phyloP scores from a whole-genome alignment of 2,113 vertebrate species.

The western clawed frog (Xenopus tropicalis) region DNA sequence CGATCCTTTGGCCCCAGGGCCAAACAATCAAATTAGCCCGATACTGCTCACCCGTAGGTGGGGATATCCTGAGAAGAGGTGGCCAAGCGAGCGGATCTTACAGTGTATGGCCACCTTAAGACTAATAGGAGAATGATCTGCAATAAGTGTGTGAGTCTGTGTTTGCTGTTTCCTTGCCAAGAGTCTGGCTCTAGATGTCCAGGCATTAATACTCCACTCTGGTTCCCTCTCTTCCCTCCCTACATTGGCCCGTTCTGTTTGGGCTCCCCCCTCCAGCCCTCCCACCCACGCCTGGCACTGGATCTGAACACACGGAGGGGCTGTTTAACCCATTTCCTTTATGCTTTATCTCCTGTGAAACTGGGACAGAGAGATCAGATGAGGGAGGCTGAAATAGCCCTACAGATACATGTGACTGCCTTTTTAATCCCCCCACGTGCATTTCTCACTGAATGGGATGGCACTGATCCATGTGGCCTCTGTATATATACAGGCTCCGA shows the following conservation, averaged over 20 bases:
- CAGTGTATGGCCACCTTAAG: no score
- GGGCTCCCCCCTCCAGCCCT: constrained; percentile 14
- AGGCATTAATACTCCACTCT: constrained; percentile 10
- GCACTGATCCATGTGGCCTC: no score
- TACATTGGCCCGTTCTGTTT: constrained; percentile 12
- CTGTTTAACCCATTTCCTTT: constrained; percentile 45
- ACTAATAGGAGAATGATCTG: neutral
- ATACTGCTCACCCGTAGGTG: no score
- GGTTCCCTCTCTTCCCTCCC: constrained; percentile 25
- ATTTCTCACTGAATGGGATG: no score
- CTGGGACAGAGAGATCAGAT: constrained; percentile 34
- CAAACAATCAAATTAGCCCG: no score
- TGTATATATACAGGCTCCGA: no score
- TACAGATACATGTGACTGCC: no score
- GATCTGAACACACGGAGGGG: constrained; percentile 36
- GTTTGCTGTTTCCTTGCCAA: constrained; percentile 30
- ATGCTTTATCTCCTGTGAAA: constrained; percentile 39
- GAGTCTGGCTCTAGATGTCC: constrained; percentile 19
- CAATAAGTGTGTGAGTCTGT: neutral
- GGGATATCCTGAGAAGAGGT: no score
- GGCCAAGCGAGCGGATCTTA: no score
- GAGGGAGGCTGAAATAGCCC: constrained; percentile 4
- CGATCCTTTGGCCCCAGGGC: no score
- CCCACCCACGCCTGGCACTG: constrained; percentile 43
- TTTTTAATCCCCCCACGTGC: no score